These are phyloP conservation scores for Ara ararauna DNA, from an alignment of 2,797 vertebrate genomes.

Conservation along the genomic window DNA sequence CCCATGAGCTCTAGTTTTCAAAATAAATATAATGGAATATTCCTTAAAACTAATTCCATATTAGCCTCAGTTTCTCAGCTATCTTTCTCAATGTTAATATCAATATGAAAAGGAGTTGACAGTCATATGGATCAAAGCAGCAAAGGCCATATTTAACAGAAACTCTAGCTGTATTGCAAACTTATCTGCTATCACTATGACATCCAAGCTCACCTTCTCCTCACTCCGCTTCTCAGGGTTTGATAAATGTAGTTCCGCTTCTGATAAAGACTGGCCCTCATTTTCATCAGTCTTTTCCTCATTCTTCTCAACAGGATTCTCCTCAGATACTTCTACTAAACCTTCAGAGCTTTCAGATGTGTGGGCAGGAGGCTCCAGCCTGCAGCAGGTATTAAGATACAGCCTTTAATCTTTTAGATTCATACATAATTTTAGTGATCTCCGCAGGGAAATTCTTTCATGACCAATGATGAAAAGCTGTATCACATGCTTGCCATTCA, in stretches of 20 bases:
- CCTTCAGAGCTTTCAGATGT: slow-evolving; percentile 70
- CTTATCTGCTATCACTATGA: not conserved
- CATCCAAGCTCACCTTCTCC: slow-evolving; percentile 58
- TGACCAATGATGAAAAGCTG: not conserved
- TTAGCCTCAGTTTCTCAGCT: not conserved
- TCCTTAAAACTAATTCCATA: not conserved
- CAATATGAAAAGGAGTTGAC: not conserved
- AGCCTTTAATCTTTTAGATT: not conserved
- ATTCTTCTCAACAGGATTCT: slow-evolving; percentile 30
- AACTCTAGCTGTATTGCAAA: not conserved
- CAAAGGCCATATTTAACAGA: not conserved
- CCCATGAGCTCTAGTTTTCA: not conserved
- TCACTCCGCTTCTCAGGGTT: slow-evolving; percentile 61
- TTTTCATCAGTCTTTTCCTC: slow-evolving; percentile 30
- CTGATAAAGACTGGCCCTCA: not conserved
- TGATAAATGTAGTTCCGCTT: not conserved
- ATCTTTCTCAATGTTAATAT: not conserved
- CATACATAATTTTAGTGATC: not conserved
- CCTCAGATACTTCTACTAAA: slow-evolving; percentile 48
- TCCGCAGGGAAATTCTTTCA: not conserved
- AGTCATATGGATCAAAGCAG: not conserved
- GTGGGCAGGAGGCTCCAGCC: slow-evolving; percentile 41
- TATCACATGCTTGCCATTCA: not conserved
- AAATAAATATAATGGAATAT: not conserved
- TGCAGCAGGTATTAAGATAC: slow-evolving; percentile 17